Percentiles rank a stretch among this genome's conserved stretches.
These are phyloP conservation scores for Prosapia bicincta DNA, from an alignment of 2,888 invertebrate species.

Conservation along the genomic window DNA sequence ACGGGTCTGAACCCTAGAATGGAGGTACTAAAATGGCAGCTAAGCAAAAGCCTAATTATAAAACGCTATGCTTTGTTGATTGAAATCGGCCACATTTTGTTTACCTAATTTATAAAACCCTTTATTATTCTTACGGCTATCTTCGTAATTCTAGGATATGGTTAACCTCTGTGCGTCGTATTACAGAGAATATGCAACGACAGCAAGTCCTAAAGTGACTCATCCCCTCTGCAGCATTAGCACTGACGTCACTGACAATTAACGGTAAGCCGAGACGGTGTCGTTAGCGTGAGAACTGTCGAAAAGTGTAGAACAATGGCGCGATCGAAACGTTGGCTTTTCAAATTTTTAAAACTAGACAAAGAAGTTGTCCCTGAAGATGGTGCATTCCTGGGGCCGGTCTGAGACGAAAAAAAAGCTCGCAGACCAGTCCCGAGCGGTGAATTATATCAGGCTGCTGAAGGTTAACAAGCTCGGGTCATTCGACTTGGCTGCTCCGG, in stretches of 20 bases:
- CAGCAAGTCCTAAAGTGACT: too few relatives aligned
- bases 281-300: background rate
- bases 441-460: background rate
- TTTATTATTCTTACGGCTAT: too few relatives aligned
- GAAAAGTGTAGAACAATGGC: background rate
- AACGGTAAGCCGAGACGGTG: background rate
- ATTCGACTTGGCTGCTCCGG: background rate
- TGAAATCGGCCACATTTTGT: too few relatives aligned
- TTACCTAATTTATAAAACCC: too few relatives aligned
- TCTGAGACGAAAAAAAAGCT: conserved; percentile 9
- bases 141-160: too few relatives aligned
- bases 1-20: too few relatives aligned
- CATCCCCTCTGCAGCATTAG: background rate
- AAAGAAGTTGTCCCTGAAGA: conserved; percentile 15
- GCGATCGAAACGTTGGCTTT: background rate
- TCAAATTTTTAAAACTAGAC: background rate
- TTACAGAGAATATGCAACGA: too few relatives aligned
- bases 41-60: too few relatives aligned
- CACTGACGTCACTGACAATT: background rate
- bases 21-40: too few relatives aligned
- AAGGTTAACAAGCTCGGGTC: conserved; percentile 11
- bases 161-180: too few relatives aligned
- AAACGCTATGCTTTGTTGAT: too few relatives aligned
- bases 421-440: conserved; percentile 1
- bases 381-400: conserved; percentile 14